A percentile compares a stretch with the other conserved stretches of the same genome.
Evolutionary conservation across 1,140 invertebrate species (phyloP).

Genomic region (Rhopalosiphum maidis): DNA sequence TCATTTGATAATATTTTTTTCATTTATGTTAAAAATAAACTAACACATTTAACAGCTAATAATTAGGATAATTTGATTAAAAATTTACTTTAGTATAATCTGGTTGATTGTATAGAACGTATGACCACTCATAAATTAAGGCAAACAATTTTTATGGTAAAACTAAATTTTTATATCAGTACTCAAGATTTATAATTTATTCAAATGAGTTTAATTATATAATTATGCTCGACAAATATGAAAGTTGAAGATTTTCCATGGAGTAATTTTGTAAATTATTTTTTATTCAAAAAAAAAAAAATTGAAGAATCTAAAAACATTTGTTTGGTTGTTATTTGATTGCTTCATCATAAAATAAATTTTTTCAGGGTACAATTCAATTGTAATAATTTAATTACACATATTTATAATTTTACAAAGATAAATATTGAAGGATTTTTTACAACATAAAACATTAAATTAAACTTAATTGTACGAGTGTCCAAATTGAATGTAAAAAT

Average conservation of each 20-base stretch:
- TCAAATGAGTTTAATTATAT: not conserved
- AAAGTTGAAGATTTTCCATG: not conserved
- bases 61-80: constrained; percentile 1
- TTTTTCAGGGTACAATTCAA: not conserved
- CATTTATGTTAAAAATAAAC: not conserved
- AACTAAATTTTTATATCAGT: not conserved
- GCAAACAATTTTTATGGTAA: not conserved
- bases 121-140: not conserved
- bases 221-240: not conserved
- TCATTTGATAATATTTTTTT: not conserved
- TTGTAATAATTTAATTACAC: not conserved
- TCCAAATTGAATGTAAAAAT: constrained; percentile 17
- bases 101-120: not conserved
- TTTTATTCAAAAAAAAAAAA: not conserved
- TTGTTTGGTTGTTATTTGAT: not conserved
- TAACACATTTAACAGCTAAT: too few species aligned
- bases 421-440: not conserved
- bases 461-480: not conserved
- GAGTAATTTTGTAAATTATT: not conserved
- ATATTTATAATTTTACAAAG: not conserved
- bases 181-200: not conserved
- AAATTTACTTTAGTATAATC: not conserved
- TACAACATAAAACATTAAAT: not conserved
- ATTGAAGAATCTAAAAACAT: too few species aligned
- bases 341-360: not conserved